phyloP scores from a whole-genome alignment of 2,113 vertebrate genomes.

The Poeciliopsis turrubarensis region DNA sequence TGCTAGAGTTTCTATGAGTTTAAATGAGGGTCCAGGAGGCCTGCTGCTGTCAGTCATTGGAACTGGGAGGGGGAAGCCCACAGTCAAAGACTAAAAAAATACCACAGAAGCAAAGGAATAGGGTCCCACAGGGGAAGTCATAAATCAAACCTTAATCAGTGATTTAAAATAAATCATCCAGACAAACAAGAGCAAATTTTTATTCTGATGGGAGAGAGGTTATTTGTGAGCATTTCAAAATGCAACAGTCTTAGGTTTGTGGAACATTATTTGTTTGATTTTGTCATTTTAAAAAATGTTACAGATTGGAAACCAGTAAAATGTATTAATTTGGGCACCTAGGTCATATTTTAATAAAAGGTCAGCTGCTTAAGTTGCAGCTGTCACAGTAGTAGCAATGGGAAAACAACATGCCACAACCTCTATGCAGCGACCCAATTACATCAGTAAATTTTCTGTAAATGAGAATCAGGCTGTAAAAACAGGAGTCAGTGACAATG shows the following conservation, averaged over 20 bases:
- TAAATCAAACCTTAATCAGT: neutral
- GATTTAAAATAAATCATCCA: neutral
- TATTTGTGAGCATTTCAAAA: neutral
- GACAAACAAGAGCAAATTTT: neutral
- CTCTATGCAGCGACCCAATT: constrained; percentile 4
- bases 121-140: neutral
- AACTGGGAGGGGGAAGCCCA: constrained; percentile 57
- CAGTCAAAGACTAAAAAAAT: constrained; percentile 43
- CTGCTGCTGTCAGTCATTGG: constrained; percentile 83
- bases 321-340: constrained; percentile 23
- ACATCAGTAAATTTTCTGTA: neutral
- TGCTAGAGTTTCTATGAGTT: constrained; percentile 77
- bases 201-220: neutral
- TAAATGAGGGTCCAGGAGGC: constrained; percentile 70
- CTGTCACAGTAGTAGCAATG: constrained; percentile 32
- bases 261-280: constrained; percentile 6
- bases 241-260: neutral
- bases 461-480: neutral
- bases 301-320: constrained; percentile 1
- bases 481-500: neutral
- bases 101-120: constrained; percentile 24
- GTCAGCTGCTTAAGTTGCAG: constrained; percentile 43
- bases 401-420: constrained; percentile 25
- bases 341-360: constrained; percentile 49
- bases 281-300: constrained; percentile 6